Evolutionary conservation across 2,113 vertebrate species (phyloP), one percentile per base, ranked within the genome.

Genomic region (Anoplopoma fimbria): DNA sequence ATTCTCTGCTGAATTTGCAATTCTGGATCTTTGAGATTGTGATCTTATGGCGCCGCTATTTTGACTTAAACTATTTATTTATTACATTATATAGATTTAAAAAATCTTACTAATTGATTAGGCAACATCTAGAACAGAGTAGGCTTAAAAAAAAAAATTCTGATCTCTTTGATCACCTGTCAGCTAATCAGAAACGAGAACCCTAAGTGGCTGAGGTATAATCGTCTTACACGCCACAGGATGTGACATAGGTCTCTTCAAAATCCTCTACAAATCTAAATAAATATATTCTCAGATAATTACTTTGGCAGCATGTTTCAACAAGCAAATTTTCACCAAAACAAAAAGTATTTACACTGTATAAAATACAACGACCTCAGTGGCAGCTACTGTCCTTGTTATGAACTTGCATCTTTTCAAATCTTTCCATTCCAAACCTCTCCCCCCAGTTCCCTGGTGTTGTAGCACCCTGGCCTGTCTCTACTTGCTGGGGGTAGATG

Each of bases 361-460:
- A 53, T 9, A 23, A 51, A 51, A 23, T 38, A 38, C 42, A 5
- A 3, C 27, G 55, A 27, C 25, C 25, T 29, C 23, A 27, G 4
- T 6, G 55, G 25, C 55, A 29, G 53, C 38, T 53, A 1, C 5
- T 40, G 42, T 38, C 27, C 42, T 75, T 14, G 31, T 79, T 62
- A 45, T 96, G 95, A 95, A 95, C 95, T 95, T 95, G 95, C 96
- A 96, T 97, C 96, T 97, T 96, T 97, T 96, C 95, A 93, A 58
- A 36, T 70, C 21, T 65, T 75, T 77, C 72, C 47, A 53, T 79
- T 73, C 69, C 42, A 51, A 62, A 76, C 15, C 45, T n/a, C 74
- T 40, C 49, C 71, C 63, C 62, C 27, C 36, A 61, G 17, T 77
- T 17, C 53, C 53, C 57, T 88, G 91, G 83, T 91, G 94, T 64